phyloP scores from a whole-genome alignment of 2,113 vertebrate species.

The Pomatorhinus ruficollis region DNA sequence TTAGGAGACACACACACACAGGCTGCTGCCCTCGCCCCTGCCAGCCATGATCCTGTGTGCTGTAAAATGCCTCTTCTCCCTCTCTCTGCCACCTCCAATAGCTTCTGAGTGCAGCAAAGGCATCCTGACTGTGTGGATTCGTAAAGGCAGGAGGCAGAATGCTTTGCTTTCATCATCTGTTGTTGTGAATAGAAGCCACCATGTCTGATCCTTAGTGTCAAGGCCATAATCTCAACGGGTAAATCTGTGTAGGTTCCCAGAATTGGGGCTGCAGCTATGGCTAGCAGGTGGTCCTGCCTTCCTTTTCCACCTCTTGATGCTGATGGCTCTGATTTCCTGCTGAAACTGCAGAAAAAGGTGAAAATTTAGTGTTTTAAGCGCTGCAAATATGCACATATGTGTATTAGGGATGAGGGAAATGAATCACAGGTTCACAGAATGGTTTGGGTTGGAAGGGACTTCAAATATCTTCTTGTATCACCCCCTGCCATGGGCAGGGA shows the following conservation, averaged over 20 bases:
- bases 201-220: not conserved
- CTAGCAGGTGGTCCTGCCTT: not conserved
- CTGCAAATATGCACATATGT: fast-evolving
- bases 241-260: not conserved
- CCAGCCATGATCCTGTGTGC: not conserved
- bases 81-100: not conserved
- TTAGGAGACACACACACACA: not conserved
- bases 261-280: fast-evolving
- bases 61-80: not conserved
- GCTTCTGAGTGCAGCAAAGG: not conserved
- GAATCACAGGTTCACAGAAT: not conserved
- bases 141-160: not conserved
- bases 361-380: not conserved
- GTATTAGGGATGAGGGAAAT: not conserved
- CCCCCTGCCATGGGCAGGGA: not conserved
- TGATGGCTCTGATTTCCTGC: not conserved
- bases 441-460: not conserved
- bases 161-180: not conserved
- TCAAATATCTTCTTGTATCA: not conserved
- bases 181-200: not conserved
- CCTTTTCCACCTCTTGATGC: not conserved
- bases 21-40: not conserved
- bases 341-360: not conserved
- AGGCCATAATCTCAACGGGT: not conserved
- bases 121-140: not conserved